These are phyloP conservation scores for Torymus tubicola DNA, from an alignment of 2,888 invertebrate species.

Conservation along the genomic window DNA sequence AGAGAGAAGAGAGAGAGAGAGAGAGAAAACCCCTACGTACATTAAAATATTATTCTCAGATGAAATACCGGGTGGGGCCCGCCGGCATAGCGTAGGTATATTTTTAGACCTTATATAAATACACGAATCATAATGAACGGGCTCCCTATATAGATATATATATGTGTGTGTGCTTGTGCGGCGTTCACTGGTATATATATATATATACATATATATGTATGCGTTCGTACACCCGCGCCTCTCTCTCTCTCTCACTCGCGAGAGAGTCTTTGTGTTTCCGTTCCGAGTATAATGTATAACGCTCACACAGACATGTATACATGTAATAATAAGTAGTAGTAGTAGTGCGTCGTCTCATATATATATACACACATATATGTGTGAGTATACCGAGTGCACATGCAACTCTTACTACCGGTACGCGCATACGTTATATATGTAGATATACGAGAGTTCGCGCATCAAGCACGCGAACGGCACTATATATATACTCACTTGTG, in stretches of 20 bases:
- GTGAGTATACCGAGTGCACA: too few relatives aligned
- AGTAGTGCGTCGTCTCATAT: too few relatives aligned
- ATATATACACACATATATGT: too few relatives aligned
- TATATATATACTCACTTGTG: too few relatives aligned
- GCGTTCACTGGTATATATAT: too few relatives aligned
- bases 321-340: too few relatives aligned
- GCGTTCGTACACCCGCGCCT: constrained; percentile 50
- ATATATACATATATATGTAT: constrained; percentile 12
- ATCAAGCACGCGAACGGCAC: too few relatives aligned
- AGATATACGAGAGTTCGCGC: too few relatives aligned
- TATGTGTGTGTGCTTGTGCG: constrained; percentile 52
- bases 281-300: constrained; percentile 59
- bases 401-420: too few relatives aligned
- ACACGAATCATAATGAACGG: constrained; percentile 77
- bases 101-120: constrained; percentile 77
- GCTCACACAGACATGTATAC: constrained; percentile 2
- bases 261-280: constrained; percentile 63
- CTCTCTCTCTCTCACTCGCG: constrained; percentile 31
- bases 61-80: constrained; percentile 76
- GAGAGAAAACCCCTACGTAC: constrained; percentile 67
- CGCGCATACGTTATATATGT: too few relatives aligned
- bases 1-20: constrained; percentile 52
- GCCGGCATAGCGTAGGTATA: constrained; percentile 72
- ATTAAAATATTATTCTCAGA: constrained; percentile 77
- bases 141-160: constrained; percentile 57